Percentiles rank a stretch among this genome's conserved stretches.
These are phyloP conservation scores for Drosophila elegans DNA, from an alignment of 1,140 invertebrate species.

Conservation along the genomic window DNA sequence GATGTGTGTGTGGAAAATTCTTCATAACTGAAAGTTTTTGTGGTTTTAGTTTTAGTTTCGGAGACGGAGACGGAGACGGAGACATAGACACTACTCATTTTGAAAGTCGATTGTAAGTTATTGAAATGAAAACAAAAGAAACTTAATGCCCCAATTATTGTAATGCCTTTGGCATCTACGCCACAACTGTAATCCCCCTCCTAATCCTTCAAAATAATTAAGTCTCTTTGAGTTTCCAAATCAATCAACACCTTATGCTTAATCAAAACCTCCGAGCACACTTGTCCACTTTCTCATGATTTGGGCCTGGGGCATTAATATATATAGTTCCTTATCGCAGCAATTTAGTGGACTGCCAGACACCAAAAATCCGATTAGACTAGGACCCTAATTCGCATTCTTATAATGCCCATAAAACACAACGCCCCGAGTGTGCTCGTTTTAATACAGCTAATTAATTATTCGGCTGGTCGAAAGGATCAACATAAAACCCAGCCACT, in stretches of 20 bases:
- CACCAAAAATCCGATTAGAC: slow-evolving; percentile 42
- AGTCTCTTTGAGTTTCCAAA: slow-evolving; percentile 55
- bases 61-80: slow-evolving; percentile 8
- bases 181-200: slow-evolving; percentile 17
- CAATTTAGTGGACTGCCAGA: slow-evolving; percentile 30
- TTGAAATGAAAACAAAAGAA: slow-evolving; percentile 39
- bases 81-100: slow-evolving; percentile 38
- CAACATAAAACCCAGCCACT: slow-evolving; percentile 46
- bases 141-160: slow-evolving; percentile 44
- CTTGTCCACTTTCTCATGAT: slow-evolving; percentile 34
- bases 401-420: slow-evolving; percentile 61
- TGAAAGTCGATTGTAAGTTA: slow-evolving; percentile 30
- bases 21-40: slow-evolving; percentile 63
- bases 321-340: slow-evolving; percentile 23
- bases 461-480: slow-evolving; percentile 47
- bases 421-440: slow-evolving; percentile 35
- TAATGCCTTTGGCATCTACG: slow-evolving; percentile 26
- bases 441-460: slow-evolving; percentile 64
- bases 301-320: slow-evolving; percentile 1
- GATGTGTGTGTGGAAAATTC: slow-evolving; percentile 47
- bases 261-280: slow-evolving; percentile 33
- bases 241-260: slow-evolving; percentile 56
- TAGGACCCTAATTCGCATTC: slow-evolving; percentile 9
- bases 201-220: slow-evolving; percentile 59
- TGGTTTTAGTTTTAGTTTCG: slow-evolving; percentile 52